Evolutionary conservation across 2,888 invertebrate genomes (phyloP).

Genomic region (Dolomedes plantarius): DNA sequence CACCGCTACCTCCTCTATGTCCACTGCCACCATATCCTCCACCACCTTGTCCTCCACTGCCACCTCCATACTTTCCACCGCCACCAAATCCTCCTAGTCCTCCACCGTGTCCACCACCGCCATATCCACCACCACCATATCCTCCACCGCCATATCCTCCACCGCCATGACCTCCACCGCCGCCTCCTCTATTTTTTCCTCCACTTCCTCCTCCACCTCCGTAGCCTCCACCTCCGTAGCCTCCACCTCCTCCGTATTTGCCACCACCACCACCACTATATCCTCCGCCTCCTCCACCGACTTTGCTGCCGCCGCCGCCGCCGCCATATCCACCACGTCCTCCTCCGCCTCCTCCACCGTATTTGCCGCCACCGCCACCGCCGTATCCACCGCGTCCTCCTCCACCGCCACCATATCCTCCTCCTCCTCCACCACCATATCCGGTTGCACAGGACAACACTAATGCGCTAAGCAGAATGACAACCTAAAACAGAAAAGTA

Average conservation of each 20-base stretch:
- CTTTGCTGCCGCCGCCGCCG: not conserved
- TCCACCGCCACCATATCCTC: not conserved
- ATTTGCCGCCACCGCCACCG: slow-evolving; percentile 10
- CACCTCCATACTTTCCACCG: not conserved
- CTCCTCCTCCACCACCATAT: not conserved
- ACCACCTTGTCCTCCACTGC: not conserved
- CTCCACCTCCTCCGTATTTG: slow-evolving; percentile 21
- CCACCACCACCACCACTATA: slow-evolving; percentile 24
- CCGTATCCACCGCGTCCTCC: not conserved
- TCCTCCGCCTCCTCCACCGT: slow-evolving; percentile 12
- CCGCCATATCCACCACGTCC: slow-evolving; percentile 12
- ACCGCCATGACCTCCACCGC: slow-evolving; percentile 14
- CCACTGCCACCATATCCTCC: slow-evolving; percentile 7
- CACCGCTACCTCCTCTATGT: not conserved
- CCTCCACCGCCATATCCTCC: not conserved
- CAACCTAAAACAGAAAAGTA: no score
- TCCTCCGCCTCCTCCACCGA: not conserved
- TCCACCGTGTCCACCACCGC: not conserved
- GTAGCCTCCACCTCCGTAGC: slow-evolving; percentile 11
- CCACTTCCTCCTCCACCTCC: slow-evolving; percentile 27
- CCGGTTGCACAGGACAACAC: no score
- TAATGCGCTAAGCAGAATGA: no score
- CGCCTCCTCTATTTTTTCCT: slow-evolving; percentile 7
- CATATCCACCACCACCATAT: not conserved
- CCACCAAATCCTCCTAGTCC: not conserved